Evolutionary conservation across 2,113 vertebrate species (phyloP).

Genomic region (Coracopsis vasa): DNA sequence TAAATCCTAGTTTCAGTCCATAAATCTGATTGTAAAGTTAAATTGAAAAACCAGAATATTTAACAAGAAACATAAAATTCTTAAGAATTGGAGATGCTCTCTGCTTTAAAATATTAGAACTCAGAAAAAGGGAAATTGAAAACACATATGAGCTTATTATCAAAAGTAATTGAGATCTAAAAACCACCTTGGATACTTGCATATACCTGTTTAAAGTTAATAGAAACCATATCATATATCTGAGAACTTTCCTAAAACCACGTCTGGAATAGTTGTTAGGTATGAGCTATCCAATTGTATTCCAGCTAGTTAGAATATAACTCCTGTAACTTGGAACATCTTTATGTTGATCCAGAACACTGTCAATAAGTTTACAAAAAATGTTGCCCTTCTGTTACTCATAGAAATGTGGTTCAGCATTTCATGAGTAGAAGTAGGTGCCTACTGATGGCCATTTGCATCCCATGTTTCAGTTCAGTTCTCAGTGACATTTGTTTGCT

Average conservation of each 20-base stretch:
- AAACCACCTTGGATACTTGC: neutral
- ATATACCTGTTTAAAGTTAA: neutral
- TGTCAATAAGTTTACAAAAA: neutral
- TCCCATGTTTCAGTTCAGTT: neutral
- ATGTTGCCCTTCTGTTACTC: neutral
- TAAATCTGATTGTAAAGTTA: slow-evolving; percentile 16
- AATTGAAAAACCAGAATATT: slow-evolving; percentile 34
- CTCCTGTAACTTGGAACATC: neutral
- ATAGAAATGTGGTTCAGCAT: neutral
- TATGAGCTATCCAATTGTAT: neutral
- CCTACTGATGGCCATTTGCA: neutral
- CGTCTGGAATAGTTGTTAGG: neutral
- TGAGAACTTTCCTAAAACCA: neutral
- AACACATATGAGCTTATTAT: neutral
- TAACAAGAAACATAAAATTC: slow-evolving; percentile 33
- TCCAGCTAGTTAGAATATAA: neutral
- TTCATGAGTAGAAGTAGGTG: neutral
- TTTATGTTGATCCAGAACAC: neutral
- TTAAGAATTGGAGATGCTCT: neutral
- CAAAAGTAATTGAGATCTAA: neutral
- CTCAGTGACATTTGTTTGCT: neutral
- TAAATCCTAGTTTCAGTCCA: neutral
- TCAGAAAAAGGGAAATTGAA: neutral
- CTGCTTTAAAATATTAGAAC: slow-evolving; percentile 18
- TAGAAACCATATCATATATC: neutral